These are phyloP conservation scores for Agonopterix arenella DNA, from an alignment of 2,888 invertebrate species.

Conservation along the genomic window DNA sequence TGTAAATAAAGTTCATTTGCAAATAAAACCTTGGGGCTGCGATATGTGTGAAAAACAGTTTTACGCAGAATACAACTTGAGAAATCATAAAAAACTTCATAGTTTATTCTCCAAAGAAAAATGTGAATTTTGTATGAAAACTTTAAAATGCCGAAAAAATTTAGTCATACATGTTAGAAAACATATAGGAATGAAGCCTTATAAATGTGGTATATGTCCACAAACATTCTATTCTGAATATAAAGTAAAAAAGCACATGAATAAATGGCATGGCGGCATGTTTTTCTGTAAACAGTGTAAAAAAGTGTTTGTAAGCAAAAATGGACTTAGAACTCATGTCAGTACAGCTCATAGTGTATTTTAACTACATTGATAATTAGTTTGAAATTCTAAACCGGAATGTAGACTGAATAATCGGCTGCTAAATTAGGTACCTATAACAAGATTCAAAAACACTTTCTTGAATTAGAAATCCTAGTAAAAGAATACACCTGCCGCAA, in stretches of 20 bases:
- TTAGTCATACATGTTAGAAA: constrained; percentile 58
- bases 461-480: too few relatives aligned
- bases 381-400: too few relatives aligned
- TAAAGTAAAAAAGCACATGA: constrained; percentile 46
- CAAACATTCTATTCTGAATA: constrained; percentile 44
- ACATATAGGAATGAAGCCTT: constrained; percentile 56
- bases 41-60: constrained; percentile 65
- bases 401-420: too few relatives aligned
- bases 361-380: constrained; percentile 14
- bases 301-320: constrained; percentile 36
- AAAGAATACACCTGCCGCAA: too few relatives aligned
- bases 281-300: constrained; percentile 54
- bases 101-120: constrained; percentile 38
- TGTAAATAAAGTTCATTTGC: constrained; percentile 61
- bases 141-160: constrained; percentile 42
- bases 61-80: constrained; percentile 52
- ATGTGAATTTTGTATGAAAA: constrained; percentile 53
- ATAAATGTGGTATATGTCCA: constrained; percentile 46
- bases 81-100: constrained; percentile 52
- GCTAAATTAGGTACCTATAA: too few relatives aligned
- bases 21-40: constrained; percentile 60
- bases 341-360: constrained; percentile 41
- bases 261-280: constrained; percentile 45
- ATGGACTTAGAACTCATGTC: constrained; percentile 43
- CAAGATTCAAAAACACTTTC: too few relatives aligned